Base-by-base conservation (phyloP, 2,888 invertebrate species). In the Dasysyrphus albostriatus region DNA sequence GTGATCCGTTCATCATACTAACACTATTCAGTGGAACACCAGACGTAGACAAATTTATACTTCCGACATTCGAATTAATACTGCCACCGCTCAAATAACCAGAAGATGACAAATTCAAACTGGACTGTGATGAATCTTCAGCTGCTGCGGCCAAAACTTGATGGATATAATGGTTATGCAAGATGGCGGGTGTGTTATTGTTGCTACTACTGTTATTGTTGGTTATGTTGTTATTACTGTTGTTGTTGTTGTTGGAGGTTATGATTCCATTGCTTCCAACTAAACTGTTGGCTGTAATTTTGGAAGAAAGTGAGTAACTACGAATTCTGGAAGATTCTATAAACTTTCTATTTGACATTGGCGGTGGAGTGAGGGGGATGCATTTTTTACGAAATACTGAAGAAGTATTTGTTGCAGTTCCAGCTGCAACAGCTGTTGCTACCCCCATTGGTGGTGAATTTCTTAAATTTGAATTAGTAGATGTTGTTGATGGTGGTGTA, bases 231-330 rank as follows among this genome's bases (percentile, higher is more conserved):
- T 54, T 87, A 37, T 34, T 75, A n/a, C n/a, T 72, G 61, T 58
- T 85, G 19, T 42, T 42, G 37, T 75, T 88, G 89, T 47, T 87
- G 44, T 34, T 75, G 67, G 80, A 67, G 65, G 59, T 88, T 39
- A 84, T 51, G 67, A 87, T 83, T 37, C 84, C 84, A 56, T 80
- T 82, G 72, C 63, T 83, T 67, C 87, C 84, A 63, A 80, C 70
- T 72, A 83, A 73, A 63, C 88, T 77, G 69, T 88, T 89, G 59
- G 91, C 92, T 92, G 92, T 89, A 92, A 92, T 88, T 92, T 92
- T 90, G 90, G 92, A 92, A 89, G 92, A 91, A 89, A 92, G 89
- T 92, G 92, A 92, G 85, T 90, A 90, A 89, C 92, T 92, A 88
- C 92, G 91, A 83, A 90, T 92, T 89, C 92, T 89, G 73, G 90